These are phyloP conservation scores for Idaea dimidiata DNA, from an alignment of 2,888 invertebrate species.

Conservation along the genomic window DNA sequence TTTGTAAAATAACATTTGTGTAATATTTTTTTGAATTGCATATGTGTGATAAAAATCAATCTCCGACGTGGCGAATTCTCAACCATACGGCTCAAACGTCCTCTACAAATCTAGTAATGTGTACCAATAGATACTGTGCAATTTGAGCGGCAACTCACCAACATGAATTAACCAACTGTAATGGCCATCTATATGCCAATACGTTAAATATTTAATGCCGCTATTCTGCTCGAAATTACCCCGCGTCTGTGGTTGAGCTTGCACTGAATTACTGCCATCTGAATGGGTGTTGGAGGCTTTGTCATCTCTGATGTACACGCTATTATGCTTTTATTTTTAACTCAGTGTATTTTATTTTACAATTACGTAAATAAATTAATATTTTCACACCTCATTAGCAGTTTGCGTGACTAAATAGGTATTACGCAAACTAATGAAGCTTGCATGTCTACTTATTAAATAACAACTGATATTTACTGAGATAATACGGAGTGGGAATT, in stretches of 20 bases:
- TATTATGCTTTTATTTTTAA: constrained; percentile 29
- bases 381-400: not conserved
- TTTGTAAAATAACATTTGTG: no score
- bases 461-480: not conserved
- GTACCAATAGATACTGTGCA: constrained; percentile 37
- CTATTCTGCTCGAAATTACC: constrained; percentile 70
- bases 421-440: not conserved
- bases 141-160: constrained; percentile 43
- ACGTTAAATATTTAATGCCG: constrained; percentile 75
- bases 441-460: not conserved
- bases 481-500: not conserved
- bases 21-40: no score
- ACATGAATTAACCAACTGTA: constrained; percentile 62
- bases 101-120: constrained; percentile 14
- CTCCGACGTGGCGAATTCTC: constrained; percentile 27
- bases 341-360: constrained; percentile 14
- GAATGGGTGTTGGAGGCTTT: constrained; percentile 59
- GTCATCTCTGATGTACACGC: constrained; percentile 39
- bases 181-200: constrained; percentile 72
- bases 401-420: not conserved
- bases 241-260: constrained; percentile 65
- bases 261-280: constrained; percentile 67
- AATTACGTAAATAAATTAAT: constrained; percentile 7
- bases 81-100: not conserved
- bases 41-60: constrained; percentile 3